Percentiles rank a stretch among this genome's conserved stretches.
phyloP scores from a whole-genome alignment of 2,888 invertebrate species.

The Athalia rosae region DNA sequence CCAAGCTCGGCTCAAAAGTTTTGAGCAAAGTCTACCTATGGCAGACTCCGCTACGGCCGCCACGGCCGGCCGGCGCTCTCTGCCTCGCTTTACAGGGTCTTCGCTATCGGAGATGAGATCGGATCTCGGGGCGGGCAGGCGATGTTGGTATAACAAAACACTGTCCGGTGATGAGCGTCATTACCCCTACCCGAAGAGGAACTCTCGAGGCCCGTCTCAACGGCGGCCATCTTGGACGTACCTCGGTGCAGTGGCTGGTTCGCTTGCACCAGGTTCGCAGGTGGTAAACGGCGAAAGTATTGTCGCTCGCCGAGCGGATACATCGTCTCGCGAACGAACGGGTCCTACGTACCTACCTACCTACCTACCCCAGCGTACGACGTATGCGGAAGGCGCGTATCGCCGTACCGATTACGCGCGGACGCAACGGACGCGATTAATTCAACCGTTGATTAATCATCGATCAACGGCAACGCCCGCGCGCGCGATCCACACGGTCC shows the following conservation, averaged over 20 bases:
- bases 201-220: slow-evolving; percentile 62
- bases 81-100: slow-evolving; percentile 31
- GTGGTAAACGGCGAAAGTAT: slow-evolving; percentile 26
- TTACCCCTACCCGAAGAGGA: slow-evolving; percentile 69
- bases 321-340: no score
- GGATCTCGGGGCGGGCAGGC: slow-evolving; percentile 59
- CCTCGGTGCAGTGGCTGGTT: slow-evolving; percentile 52
- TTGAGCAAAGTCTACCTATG: slow-evolving; percentile 39
- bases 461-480: slow-evolving; percentile 59
- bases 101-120: slow-evolving; percentile 68
- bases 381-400: slow-evolving; percentile 47
- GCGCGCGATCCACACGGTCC: slow-evolving; percentile 51
- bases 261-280: not conserved
- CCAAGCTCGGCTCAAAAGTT: slow-evolving; percentile 12
- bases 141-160: slow-evolving; percentile 73
- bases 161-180: slow-evolving; percentile 73
- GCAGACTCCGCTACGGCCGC: slow-evolving; percentile 2
- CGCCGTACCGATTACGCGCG: slow-evolving; percentile 63
- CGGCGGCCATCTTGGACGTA: slow-evolving; percentile 71
- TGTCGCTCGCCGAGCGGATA: slow-evolving; percentile 33
- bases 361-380: not conserved
- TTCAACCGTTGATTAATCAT: slow-evolving; percentile 71
- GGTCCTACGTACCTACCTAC: no score
- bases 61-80: no score
- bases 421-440: slow-evolving; percentile 56